Percentiles rank a stretch among this genome's conserved stretches.
phyloP scores from a whole-genome alignment of 2,888 invertebrate genomes.

The Anticlea derivata region DNA sequence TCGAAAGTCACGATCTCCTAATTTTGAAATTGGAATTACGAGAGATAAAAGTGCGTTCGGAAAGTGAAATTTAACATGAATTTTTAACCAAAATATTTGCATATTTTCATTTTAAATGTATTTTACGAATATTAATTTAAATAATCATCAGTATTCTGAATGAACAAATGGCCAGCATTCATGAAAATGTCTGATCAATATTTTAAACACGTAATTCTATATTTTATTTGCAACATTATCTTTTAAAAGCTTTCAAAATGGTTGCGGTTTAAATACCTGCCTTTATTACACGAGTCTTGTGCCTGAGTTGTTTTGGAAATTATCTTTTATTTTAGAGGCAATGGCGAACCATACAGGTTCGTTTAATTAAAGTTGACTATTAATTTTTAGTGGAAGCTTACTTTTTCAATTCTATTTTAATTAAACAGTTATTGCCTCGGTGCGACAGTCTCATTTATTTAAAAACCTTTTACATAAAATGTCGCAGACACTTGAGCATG shows the following conservation, averaged over 20 bases:
- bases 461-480: conserved; percentile 11
- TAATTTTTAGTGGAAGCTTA: conserved; percentile 33
- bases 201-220: background rate
- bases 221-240: conserved; percentile 7
- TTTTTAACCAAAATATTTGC: background rate
- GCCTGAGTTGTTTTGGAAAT: conserved; percentile 20
- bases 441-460: conserved; percentile 28
- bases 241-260: conserved; percentile 13
- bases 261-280: conserved; percentile 12
- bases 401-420: conserved; percentile 39
- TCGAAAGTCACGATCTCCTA: conserved; percentile 32
- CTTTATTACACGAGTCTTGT: background rate
- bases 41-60: conserved; percentile 2
- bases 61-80: conserved; percentile 7
- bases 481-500: too few relatives aligned
- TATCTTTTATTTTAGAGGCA: conserved; percentile 24
- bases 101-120: too few relatives aligned
- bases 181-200: background rate
- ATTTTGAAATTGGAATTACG: conserved; percentile 25
- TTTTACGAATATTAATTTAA: too few relatives aligned
- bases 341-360: conserved; percentile 21
- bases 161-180: too few relatives aligned
- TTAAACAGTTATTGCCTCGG: conserved; percentile 32
- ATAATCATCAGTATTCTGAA: background rate
- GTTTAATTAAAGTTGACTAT: conserved; percentile 35